These are phyloP conservation scores for Ricordea florida DNA, from an alignment of 92 coral and sea anemone species.

Conservation along the genomic window DNA sequence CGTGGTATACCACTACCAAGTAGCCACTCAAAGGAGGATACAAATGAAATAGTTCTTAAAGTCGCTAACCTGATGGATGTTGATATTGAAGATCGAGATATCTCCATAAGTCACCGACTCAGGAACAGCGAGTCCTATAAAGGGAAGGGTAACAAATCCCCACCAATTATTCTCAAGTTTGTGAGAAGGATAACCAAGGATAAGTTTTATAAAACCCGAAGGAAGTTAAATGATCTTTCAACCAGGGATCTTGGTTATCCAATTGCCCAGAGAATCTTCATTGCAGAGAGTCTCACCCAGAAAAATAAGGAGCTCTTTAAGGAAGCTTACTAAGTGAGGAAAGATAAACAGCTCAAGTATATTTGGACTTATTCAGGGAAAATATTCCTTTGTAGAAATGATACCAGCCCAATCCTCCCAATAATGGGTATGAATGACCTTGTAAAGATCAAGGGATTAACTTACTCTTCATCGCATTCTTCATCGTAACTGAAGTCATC, in stretches of 20 bases:
- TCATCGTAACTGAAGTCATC: too few species aligned
- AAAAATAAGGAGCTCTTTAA: constrained; percentile 1
- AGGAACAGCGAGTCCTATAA: constrained; percentile 35
- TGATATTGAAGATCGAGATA: constrained; percentile 16
- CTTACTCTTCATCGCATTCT: too few species aligned
- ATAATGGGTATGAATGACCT: too few species aligned
- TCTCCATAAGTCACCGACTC: constrained; percentile 47
- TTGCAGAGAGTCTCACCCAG: constrained; percentile 31
- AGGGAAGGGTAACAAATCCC: constrained; percentile 17
- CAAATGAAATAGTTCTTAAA: constrained; percentile 20
- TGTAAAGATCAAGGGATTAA: too few species aligned
- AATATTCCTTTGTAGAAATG: too few species aligned
- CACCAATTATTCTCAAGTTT: constrained; percentile 61
- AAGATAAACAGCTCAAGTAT: constrained; percentile 18
- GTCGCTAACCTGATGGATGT: constrained; percentile 35
- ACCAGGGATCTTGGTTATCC: constrained; percentile 45
- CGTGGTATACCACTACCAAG: constrained; percentile 9
- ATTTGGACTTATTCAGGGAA: too few species aligned
- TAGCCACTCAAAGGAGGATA: constrained; percentile 7
- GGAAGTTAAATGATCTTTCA: background rate
- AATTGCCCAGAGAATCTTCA: constrained; percentile 5
- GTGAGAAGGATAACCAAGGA: constrained; percentile 38
- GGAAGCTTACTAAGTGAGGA: background rate
- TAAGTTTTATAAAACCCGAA: constrained; percentile 21
- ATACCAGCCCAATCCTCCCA: too few species aligned